phyloP scores from a whole-genome alignment of 2,113 vertebrate species.

The Loxodonta africana region DNA sequence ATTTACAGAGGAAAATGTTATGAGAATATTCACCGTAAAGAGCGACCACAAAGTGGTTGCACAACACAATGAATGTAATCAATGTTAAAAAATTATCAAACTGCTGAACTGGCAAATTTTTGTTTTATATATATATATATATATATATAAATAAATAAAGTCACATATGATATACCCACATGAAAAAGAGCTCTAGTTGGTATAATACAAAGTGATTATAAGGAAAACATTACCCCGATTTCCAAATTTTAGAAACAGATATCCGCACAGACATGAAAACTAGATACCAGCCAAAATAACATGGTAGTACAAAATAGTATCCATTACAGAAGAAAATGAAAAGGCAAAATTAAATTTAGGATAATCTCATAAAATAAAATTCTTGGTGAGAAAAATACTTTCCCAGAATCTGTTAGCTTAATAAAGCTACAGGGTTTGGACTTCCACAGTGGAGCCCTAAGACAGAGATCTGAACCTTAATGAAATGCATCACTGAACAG shows the following conservation, averaged over 20 bases:
- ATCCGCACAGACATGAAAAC: neutral
- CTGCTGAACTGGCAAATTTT: too few species aligned
- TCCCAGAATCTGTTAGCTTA: neutral
- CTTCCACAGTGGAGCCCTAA: neutral
- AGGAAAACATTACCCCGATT: neutral
- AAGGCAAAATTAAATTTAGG: conserved; percentile 15
- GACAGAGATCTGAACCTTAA: neutral
- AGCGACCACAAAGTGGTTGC: too few species aligned
- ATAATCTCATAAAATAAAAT: neutral
- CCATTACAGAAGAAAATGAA: neutral
- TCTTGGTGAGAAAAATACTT: neutral
- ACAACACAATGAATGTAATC: too few species aligned
- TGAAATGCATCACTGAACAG: neutral
- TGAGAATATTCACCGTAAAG: neutral
- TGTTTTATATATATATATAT: too few species aligned
- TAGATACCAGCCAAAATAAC: neutral
- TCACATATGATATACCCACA: neutral
- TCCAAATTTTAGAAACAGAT: conserved; percentile 2
- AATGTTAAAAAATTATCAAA: too few species aligned
- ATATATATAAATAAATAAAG: neutral
- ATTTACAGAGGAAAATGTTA: neutral
- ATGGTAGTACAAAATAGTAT: neutral
- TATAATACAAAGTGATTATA: neutral
- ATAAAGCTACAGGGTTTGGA: neutral
- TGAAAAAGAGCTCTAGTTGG: neutral